These are phyloP conservation scores for Volucella zonaria DNA, from an alignment of 2,888 invertebrate genomes.

Conservation along the genomic window DNA sequence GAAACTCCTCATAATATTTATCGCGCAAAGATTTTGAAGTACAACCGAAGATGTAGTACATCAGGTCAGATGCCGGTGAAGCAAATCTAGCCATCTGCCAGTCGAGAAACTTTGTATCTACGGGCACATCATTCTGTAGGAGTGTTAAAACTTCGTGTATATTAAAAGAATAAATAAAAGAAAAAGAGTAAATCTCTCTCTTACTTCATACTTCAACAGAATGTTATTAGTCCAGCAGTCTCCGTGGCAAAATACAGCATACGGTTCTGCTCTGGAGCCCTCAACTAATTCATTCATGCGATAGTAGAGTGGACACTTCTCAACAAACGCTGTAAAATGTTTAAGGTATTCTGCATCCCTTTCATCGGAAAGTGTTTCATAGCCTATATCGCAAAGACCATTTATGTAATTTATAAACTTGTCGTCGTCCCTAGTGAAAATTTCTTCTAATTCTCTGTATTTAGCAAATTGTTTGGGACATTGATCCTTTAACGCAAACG, in stretches of 20 bases:
- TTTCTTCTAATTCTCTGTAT: constrained; percentile 76
- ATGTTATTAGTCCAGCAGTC: constrained; percentile 82
- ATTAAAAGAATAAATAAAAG: neutral
- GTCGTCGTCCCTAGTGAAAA: constrained; percentile 76
- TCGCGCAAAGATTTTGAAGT: constrained; percentile 77
- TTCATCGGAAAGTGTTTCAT: constrained; percentile 72
- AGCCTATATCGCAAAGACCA: constrained; percentile 75
- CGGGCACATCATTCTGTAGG: constrained; percentile 70
- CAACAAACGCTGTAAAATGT: constrained; percentile 75
- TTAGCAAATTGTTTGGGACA: constrained; percentile 75
- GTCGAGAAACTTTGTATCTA: constrained; percentile 78
- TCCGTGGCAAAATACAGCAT: constrained; percentile 80
- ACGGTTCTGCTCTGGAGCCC: constrained; percentile 78
- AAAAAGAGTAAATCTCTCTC: constrained; percentile 1
- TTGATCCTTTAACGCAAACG: constrained; percentile 81
- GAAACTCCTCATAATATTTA: constrained; percentile 75
- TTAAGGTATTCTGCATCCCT: constrained; percentile 66
- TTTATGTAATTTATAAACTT: constrained; percentile 77
- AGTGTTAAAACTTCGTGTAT: neutral
- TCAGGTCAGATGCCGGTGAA: constrained; percentile 79
- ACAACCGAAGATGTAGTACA: constrained; percentile 79
- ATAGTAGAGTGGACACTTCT: constrained; percentile 75
- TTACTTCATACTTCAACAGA: constrained; percentile 76
- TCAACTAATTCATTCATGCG: constrained; percentile 75
- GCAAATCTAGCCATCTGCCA: constrained; percentile 80